Evolutionary conservation across 2,113 vertebrate species (phyloP).

Genomic region (Eurypyga helias): DNA sequence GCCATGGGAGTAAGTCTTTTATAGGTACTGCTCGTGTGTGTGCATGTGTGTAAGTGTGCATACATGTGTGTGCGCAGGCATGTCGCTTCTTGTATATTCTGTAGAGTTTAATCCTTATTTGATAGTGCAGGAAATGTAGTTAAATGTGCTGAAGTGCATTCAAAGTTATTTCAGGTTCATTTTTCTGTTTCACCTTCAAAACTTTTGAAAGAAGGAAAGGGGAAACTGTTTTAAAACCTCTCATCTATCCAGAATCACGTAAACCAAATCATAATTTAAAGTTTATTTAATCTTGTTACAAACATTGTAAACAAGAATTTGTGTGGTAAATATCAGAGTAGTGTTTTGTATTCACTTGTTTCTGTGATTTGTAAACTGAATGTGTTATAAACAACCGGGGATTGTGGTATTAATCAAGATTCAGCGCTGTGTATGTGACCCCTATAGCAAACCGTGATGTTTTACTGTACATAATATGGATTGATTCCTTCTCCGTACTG

Average conservation of each 20-base stretch:
- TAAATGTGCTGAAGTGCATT: not conserved
- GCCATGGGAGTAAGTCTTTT: slow-evolving; percentile 86
- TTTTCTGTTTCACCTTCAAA: slow-evolving; percentile 42
- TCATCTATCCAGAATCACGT: not conserved
- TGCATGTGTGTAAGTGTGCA: not conserved
- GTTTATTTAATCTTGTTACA: slow-evolving; percentile 20
- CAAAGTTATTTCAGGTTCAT: slow-evolving; percentile 15
- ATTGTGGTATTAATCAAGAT: slow-evolving; percentile 45
- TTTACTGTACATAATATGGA: not conserved
- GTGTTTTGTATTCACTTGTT: slow-evolving; percentile 22
- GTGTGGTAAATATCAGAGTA: slow-evolving; percentile 29
- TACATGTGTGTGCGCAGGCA: not conserved
- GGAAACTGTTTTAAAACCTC: not conserved
- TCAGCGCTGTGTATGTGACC: slow-evolving; percentile 19
- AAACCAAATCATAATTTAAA: slow-evolving; percentile 20
- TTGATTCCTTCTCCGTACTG: slow-evolving; percentile 8
- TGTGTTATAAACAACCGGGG: slow-evolving; percentile 34
- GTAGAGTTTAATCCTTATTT: slow-evolving; percentile 36
- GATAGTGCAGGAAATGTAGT: slow-evolving; percentile 1
- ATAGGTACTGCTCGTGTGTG: slow-evolving; percentile 29
- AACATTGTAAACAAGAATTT: slow-evolving; percentile 25
- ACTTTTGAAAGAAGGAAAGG: slow-evolving; percentile 4
- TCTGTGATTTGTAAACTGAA: slow-evolving; percentile 33
- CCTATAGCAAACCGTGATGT: not conserved
- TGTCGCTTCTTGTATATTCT: slow-evolving; percentile 1